phyloP scores from a whole-genome alignment of 2,888 invertebrate genomes.

The Coecobrya sp. region DNA sequence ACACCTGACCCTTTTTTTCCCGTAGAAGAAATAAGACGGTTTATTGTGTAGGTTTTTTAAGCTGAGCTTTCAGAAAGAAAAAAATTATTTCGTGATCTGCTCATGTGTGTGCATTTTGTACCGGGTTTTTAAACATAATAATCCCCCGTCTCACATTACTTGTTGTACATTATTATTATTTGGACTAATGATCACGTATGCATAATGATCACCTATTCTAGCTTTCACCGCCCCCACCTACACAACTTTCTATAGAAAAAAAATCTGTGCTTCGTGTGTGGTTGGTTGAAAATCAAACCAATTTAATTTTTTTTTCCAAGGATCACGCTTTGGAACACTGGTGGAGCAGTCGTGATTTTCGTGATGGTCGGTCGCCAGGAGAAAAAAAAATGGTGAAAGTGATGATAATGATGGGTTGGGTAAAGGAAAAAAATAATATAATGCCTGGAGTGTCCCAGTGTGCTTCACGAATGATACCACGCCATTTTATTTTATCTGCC shows the following conservation, averaged over 20 bases:
- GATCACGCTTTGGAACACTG: too few species aligned
- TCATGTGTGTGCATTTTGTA: not conserved
- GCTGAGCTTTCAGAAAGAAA: not conserved
- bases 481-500: slow-evolving; percentile 24
- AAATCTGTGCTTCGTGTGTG: too few species aligned
- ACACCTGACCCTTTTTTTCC: slow-evolving; percentile 26
- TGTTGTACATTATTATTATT: not conserved
- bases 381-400: not conserved
- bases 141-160: slow-evolving; percentile 28
- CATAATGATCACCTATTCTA: too few species aligned
- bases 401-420: not conserved
- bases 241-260: too few species aligned
- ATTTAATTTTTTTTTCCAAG: not conserved
- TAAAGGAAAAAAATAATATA: not conserved
- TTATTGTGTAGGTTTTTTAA: not conserved
- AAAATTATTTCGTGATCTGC: not conserved
- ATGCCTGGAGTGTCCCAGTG: not conserved
- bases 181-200: slow-evolving; percentile 11
- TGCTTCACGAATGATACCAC: not conserved
- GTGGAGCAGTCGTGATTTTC: not conserved
- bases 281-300: not conserved
- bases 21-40: not conserved
- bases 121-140: not conserved
- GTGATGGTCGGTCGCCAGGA: too few species aligned
- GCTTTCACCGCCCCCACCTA: too few species aligned